Percentiles rank a stretch among this genome's conserved stretches.
These are phyloP conservation scores for Pammene aurita DNA, from an alignment of 2,888 invertebrate species.

Conservation along the genomic window DNA sequence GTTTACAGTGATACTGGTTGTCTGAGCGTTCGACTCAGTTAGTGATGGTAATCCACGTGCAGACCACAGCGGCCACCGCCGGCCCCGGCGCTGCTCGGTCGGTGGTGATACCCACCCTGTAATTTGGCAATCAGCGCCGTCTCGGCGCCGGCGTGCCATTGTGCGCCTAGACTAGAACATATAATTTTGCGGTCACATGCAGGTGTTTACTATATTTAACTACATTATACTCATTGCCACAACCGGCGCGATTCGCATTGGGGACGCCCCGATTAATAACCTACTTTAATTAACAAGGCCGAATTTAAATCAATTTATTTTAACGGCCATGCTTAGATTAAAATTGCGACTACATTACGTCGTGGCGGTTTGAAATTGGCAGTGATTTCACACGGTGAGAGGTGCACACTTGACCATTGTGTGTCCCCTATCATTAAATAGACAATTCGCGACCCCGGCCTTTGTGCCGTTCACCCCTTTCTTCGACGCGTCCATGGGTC, in stretches of 20 bases:
- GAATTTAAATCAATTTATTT: conserved; percentile 32
- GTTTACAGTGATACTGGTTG: not conserved
- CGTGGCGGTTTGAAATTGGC: conserved; percentile 51
- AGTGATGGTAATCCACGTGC: not conserved
- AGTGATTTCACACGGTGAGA: conserved; percentile 74
- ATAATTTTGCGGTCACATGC: conserved; percentile 77
- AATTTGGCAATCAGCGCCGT: conserved; percentile 75
- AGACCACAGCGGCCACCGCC: conserved; percentile 41
- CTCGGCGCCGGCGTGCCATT: conserved; percentile 57
- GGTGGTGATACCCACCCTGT: conserved; percentile 74
- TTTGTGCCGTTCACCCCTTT: conserved; percentile 66
- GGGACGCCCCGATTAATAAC: conserved; percentile 33
- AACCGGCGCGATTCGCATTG: conserved; percentile 29
- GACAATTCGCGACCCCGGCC: conserved; percentile 68
- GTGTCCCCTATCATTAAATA: conserved; percentile 70
- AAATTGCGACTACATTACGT: conserved; percentile 29
- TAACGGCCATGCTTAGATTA: conserved; percentile 23
- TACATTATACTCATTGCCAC: conserved; percentile 39
- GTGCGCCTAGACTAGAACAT: conserved; percentile 68
- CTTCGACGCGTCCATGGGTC: conserved; percentile 68
- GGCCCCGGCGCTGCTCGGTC: conserved; percentile 59
- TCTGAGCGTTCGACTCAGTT: conserved; percentile 3
- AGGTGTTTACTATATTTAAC: conserved; percentile 67
- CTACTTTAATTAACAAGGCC: conserved; percentile 40
- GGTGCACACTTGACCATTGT: conserved; percentile 71